A percentile compares a stretch with the other conserved stretches of the same genome.
These are phyloP conservation scores for Drosophila suzukii DNA, from an alignment of 1,140 invertebrate species.

Conservation along the genomic window DNA sequence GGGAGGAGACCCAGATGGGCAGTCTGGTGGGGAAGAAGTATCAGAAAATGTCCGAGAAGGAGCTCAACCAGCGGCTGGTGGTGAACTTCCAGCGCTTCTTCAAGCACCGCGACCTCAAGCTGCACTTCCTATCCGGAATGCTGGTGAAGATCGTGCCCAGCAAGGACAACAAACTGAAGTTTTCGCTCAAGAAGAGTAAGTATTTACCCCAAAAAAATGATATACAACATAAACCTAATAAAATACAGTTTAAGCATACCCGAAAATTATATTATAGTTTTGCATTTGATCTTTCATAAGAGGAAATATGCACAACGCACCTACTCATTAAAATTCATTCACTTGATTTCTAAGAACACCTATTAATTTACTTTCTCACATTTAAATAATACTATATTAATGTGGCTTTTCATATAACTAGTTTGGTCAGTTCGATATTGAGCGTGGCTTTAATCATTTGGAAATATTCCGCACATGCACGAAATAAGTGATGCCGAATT, in stretches of 20 bases:
- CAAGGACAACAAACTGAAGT: slow-evolving; percentile 79
- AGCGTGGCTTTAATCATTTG: slow-evolving; percentile 7
- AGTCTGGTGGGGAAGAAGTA: slow-evolving; percentile 70
- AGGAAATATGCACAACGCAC: too few relatives aligned
- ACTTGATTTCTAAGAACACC: slow-evolving; percentile 2
- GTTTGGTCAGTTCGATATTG: neutral
- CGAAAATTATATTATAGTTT: too few relatives aligned
- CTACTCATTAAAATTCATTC: slow-evolving; percentile 7
- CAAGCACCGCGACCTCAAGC: slow-evolving; percentile 80
- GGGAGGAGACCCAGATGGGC: slow-evolving; percentile 65
- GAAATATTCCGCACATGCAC: slow-evolving; percentile 19
- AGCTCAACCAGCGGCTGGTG: slow-evolving; percentile 73
- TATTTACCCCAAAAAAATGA: too few relatives aligned
- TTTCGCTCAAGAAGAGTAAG: slow-evolving; percentile 76
- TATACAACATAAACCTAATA: too few relatives aligned
- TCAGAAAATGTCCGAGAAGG: slow-evolving; percentile 68
- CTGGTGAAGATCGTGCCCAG: slow-evolving; percentile 81
- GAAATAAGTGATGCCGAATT: slow-evolving; percentile 2
- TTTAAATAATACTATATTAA: slow-evolving; percentile 1
- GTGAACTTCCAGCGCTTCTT: slow-evolving; percentile 78
- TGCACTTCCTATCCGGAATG: slow-evolving; percentile 78
- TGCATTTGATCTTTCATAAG: too few relatives aligned
- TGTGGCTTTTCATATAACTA: neutral
- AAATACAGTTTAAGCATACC: too few relatives aligned
- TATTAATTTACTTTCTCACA: slow-evolving; percentile 22